Conservation (phyloP, 2,113 vertebrate species). For the Aphyosemion australe region DNA sequence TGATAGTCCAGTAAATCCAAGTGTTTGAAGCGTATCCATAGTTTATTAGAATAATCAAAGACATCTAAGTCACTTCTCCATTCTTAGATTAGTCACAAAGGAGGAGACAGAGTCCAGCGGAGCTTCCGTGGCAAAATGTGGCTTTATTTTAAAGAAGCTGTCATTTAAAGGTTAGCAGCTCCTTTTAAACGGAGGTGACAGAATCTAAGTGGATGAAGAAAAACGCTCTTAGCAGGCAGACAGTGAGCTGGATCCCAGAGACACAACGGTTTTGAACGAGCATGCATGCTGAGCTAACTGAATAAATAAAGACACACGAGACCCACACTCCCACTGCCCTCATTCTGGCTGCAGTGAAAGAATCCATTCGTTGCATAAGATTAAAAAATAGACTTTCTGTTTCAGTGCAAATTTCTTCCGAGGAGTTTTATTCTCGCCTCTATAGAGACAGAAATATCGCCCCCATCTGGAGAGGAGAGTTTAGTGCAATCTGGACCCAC, state of each 20-base stretch:
- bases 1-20: conserved; percentile 9
- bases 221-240: not conserved
- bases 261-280: conserved; percentile 20
- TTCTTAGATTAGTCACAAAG: conserved; percentile 4
- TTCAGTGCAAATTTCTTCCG: conserved; percentile 60
- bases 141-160: conserved; percentile 1
- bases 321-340: conserved; percentile 18
- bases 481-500: conserved; percentile 71
- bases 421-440: conserved; percentile 44
- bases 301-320: conserved; percentile 57
- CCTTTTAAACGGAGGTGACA: not conserved
- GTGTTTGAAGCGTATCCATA: conserved; percentile 10
- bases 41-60: conserved; percentile 7
- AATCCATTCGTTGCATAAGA: conserved; percentile 65
- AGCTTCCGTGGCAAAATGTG: no score
- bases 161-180: conserved; percentile 3
- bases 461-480: conserved; percentile 46
- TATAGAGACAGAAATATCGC: conserved; percentile 33
- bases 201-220: conserved; percentile 1
- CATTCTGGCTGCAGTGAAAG: conserved; percentile 40
- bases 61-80: conserved; percentile 7
- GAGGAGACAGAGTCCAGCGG: not conserved
- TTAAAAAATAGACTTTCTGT: conserved; percentile 68
- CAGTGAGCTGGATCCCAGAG: conserved; percentile 9
- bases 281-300: conserved; percentile 23